Evolutionary conservation across 2,888 invertebrate genomes (phyloP).

Genomic region (Eupithecia dodoneata): DNA sequence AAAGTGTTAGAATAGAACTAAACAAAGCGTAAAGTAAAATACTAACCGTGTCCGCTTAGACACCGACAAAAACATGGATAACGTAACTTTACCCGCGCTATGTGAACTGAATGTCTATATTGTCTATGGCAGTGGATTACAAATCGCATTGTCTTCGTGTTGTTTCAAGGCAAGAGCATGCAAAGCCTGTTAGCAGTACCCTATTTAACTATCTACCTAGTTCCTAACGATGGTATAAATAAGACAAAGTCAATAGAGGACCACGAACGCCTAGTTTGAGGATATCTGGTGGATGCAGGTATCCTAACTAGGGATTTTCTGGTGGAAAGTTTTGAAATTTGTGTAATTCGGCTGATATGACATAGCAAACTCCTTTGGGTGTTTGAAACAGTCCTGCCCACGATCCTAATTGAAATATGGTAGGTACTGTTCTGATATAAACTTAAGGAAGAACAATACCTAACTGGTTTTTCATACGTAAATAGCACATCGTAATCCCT

Average conservation of each 20-base stretch:
- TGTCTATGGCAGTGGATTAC: conserved; percentile 42
- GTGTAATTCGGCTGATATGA: neutral
- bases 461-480: neutral
- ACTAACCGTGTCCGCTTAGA: conserved; percentile 32
- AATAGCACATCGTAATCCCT: neutral
- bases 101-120: conserved; percentile 34
- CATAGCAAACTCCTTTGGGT: neutral
- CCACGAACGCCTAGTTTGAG: neutral
- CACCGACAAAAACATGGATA: conserved; percentile 52
- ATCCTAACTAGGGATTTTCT: neutral
- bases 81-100: conserved; percentile 47
- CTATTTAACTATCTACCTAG: neutral
- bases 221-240: neutral
- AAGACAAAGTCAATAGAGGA: neutral
- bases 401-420: neutral
- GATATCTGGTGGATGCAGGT: neutral
- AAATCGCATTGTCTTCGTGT: conserved; percentile 53
- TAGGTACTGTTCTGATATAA: neutral
- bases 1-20: neutral
- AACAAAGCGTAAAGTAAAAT: conserved; percentile 24
- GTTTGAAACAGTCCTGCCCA: neutral
- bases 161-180: conserved; percentile 53
- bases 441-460: neutral
- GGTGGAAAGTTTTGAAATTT: neutral
- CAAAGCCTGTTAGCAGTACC: conserved; percentile 39